These are phyloP conservation scores for Falco naumanni DNA, from an alignment of 2,797 vertebrate genomes.

Conservation along the genomic window DNA sequence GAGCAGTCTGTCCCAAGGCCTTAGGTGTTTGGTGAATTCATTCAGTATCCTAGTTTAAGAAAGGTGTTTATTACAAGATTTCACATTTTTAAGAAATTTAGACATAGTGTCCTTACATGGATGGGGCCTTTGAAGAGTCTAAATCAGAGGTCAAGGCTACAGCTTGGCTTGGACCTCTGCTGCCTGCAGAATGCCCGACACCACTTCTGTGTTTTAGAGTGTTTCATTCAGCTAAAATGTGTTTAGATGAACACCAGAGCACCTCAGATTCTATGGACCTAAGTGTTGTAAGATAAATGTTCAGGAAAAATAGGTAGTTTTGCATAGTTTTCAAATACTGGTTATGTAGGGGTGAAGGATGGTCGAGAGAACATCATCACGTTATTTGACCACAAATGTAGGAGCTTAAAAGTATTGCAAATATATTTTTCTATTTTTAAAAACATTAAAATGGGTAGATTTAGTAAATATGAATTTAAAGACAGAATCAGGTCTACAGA, in stretches of 20 bases:
- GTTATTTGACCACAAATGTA: background rate
- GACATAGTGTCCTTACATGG: background rate
- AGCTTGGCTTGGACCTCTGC: background rate
- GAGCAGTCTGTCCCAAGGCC: background rate
- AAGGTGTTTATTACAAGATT: background rate
- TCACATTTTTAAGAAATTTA: background rate
- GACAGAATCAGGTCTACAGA: background rate
- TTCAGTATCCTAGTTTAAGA: background rate
- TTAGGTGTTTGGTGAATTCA: background rate
- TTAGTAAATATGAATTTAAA: background rate
- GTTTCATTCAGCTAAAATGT: background rate
- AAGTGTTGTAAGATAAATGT: background rate
- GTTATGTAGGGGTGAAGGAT: background rate
- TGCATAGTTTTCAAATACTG: background rate
- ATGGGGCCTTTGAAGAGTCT: background rate
- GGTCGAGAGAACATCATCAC: background rate
- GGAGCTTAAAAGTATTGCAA: background rate
- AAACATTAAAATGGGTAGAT: background rate
- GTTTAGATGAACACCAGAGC: background rate
- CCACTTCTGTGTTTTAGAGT: background rate
- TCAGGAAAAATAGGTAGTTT: background rate
- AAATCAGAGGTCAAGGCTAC: fast-evolving
- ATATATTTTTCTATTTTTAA: background rate
- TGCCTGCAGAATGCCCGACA: no score
- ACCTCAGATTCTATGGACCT: background rate